These are phyloP conservation scores for Eonycteris spelaea DNA, from an alignment of 2,113 vertebrate genomes.

Conservation along the genomic window DNA sequence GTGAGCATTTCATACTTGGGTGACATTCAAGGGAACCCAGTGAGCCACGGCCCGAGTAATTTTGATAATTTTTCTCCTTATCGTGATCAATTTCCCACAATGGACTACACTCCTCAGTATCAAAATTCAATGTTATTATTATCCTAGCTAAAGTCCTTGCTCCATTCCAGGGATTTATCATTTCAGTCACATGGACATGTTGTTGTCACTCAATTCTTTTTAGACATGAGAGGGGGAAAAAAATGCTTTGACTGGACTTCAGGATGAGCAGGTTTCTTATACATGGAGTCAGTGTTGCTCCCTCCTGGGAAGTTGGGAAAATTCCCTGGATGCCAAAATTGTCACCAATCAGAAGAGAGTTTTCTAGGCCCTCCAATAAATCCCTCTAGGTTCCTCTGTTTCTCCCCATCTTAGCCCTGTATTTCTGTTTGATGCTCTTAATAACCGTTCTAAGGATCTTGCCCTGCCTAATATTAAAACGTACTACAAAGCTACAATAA, in stretches of 20 bases:
- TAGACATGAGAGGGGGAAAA: background rate
- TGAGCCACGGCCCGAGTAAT: background rate
- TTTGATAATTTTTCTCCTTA: background rate
- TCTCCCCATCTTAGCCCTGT: background rate
- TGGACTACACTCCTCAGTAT: background rate
- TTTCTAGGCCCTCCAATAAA: background rate
- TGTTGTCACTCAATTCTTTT: background rate
- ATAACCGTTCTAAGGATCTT: background rate
- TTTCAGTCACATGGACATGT: background rate
- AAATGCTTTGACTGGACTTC: background rate
- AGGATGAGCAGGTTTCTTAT: background rate
- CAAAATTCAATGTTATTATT: background rate
- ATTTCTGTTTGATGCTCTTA: constrained; percentile 6
- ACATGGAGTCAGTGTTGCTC: background rate
- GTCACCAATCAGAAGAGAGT: background rate
- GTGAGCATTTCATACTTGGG: background rate
- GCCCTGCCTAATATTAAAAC: background rate
- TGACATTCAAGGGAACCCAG: background rate
- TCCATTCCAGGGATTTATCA: background rate
- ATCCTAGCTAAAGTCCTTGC: background rate
- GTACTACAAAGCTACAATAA: background rate
- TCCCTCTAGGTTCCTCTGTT: background rate
- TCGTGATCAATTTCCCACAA: background rate
- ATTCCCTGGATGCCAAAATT: background rate
- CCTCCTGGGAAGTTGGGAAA: background rate